Conservation (phyloP, 2,113 vertebrate genomes). For the Nothobranchius kuhntae region DNA sequence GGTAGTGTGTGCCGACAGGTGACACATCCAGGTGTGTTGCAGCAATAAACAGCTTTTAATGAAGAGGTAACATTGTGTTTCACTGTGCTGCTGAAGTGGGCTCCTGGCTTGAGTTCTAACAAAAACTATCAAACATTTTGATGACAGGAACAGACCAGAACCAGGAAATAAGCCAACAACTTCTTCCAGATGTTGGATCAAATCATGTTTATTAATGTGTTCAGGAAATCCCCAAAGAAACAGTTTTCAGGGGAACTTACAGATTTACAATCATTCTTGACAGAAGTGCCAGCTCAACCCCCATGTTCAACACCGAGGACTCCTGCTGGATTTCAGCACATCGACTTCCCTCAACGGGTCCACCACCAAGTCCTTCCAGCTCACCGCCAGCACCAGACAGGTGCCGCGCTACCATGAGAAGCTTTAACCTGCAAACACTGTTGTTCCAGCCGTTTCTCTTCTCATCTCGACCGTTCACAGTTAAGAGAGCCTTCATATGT, state of each 20-base stretch:
- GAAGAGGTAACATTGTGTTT: no score
- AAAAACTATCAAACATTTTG: no score
- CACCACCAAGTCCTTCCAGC: constrained; percentile 46
- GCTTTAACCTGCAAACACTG: constrained; percentile 36
- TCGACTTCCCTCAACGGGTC: constrained; percentile 40
- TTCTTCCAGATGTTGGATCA: constrained; percentile 51
- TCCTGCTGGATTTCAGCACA: constrained; percentile 46
- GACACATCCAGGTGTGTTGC: no score
- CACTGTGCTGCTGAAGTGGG: no score
- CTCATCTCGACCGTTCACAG: constrained; percentile 50
- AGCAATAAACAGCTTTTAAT: no score
- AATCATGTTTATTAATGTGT: constrained; percentile 77
- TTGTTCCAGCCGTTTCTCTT: constrained; percentile 7
- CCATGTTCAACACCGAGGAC: constrained; percentile 54
- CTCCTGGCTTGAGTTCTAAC: no score
- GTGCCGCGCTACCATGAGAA: constrained; percentile 23
- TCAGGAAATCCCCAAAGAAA: constrained; percentile 77
- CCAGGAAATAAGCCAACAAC: not conserved
- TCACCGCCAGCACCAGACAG: constrained; percentile 7
- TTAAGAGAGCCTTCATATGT: constrained; percentile 57
- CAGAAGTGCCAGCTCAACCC: constrained; percentile 68
- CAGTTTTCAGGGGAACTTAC: constrained; percentile 75
- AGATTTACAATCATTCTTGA: constrained; percentile 79
- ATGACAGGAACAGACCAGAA: not conserved
- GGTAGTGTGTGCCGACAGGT: no score